A percentile compares a stretch with the other conserved stretches of the same genome.
Conservation (phyloP, 2,113 vertebrate species). For the Egretta garzetta region DNA sequence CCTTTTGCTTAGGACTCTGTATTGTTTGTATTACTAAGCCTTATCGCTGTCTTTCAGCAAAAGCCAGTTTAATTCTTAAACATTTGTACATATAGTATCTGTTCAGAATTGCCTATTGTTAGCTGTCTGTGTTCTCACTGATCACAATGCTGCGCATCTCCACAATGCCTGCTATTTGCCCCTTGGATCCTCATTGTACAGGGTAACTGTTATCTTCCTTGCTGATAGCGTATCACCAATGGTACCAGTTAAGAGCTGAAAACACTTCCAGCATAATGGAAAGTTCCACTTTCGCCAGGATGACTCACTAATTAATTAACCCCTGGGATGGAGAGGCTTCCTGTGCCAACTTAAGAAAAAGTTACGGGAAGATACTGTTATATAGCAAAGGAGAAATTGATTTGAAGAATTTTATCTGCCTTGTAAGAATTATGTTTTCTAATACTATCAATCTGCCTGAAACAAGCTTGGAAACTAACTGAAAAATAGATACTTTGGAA, state of each 20-base stretch:
- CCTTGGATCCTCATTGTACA: neutral
- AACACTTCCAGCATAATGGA: constrained; percentile 6
- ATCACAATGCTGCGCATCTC: neutral
- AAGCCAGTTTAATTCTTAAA: neutral
- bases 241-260: constrained; percentile 22
- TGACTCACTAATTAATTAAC: constrained; percentile 32
- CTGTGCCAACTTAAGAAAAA: neutral
- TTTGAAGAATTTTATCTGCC: neutral
- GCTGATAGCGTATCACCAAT: constrained; percentile 4
- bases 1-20: neutral
- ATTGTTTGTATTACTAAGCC: neutral
- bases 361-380: neutral
- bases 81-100: neutral
- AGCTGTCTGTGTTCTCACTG: neutral
- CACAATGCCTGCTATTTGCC: neutral
- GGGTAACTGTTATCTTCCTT: neutral
- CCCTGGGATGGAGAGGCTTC: neutral
- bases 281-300: constrained; percentile 9
- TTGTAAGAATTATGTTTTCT: neutral
- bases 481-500: neutral
- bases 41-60: neutral
- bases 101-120: constrained; percentile 13
- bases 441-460: neutral
- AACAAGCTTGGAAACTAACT: neutral
- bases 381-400: neutral